Conservation (phyloP, 2,797 vertebrate species). For the Garrulus glandarius region DNA sequence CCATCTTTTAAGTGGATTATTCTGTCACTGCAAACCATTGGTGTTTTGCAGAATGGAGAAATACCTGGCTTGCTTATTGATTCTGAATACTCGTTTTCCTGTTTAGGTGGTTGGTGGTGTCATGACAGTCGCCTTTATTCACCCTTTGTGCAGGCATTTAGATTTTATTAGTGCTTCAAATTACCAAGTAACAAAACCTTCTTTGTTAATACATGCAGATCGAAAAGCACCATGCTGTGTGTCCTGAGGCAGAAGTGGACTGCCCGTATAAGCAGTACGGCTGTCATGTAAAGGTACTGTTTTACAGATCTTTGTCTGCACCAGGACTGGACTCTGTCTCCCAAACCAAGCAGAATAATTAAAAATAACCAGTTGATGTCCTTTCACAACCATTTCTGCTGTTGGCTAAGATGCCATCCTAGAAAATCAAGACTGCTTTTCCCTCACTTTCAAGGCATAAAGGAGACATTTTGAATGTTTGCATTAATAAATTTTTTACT, state of each 20-base stretch:
- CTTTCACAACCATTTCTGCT: not conserved
- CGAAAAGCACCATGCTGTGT: conserved; percentile 74
- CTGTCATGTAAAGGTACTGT: conserved; percentile 79
- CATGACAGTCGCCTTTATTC: not conserved
- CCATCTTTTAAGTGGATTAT: not conserved
- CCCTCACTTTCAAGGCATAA: not conserved
- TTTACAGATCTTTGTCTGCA: not conserved
- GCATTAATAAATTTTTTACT: not conserved
- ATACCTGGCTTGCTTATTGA: not conserved
- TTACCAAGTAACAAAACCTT: not conserved
- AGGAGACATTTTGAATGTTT: not conserved
- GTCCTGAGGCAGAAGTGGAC: conserved; percentile 80
- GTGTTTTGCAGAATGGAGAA: not conserved
- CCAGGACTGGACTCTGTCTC: not conserved
- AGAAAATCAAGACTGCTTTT: not conserved
- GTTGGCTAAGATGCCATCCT: not conserved
- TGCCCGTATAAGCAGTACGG: conserved; percentile 83
- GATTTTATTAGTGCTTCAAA: not conserved
- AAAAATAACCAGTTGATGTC: not conserved
- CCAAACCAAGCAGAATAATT: not conserved
- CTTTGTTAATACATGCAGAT: conserved; percentile 66
- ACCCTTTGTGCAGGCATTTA: not conserved
- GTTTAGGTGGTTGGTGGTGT: not conserved
- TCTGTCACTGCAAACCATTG: not conserved
- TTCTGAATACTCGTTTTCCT: not conserved